Evolutionary conservation across 2,797 vertebrate species (phyloP).

Genomic region (Choloepus didactylus): DNA sequence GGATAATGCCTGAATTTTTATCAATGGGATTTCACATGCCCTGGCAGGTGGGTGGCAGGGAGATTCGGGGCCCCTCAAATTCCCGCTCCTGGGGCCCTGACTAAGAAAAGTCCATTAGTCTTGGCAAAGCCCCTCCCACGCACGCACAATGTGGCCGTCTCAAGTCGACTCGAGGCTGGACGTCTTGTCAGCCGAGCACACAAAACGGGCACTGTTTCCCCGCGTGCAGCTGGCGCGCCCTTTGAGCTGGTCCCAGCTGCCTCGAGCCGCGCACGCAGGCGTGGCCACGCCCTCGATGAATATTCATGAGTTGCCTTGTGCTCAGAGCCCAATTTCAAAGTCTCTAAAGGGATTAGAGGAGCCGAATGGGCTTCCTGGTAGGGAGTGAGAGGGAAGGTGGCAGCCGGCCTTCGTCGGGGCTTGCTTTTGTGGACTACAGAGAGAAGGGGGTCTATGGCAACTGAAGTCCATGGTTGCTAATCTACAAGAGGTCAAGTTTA

Average conservation of each 20-base stretch:
- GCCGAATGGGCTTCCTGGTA: neutral
- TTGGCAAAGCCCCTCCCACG: conserved; percentile 46
- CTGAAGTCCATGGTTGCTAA: neutral
- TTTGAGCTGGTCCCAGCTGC: conserved; percentile 54
- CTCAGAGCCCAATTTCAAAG: neutral
- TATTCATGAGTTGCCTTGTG: conserved; percentile 58
- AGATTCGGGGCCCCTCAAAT: conserved; percentile 35
- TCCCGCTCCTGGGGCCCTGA: neutral
- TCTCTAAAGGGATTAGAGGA: neutral
- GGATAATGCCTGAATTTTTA: conserved; percentile 58
- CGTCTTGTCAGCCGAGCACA: neutral
- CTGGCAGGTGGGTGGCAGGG: conserved; percentile 59
- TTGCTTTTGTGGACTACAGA: conserved; percentile 50
- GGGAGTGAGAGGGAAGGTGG: neutral
- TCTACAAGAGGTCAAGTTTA: neutral
- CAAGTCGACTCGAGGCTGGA: neutral
- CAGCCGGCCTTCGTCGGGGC: neutral
- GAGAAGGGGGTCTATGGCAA: neutral
- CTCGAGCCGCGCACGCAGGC: fast-evolving
- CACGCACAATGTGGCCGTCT: neutral
- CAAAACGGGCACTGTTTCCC: conserved; percentile 67
- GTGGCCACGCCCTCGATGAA: conserved; percentile 64
- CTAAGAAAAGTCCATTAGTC: conserved; percentile 47
- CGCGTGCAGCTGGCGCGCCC: conserved; percentile 56
- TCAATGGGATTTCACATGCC: conserved; percentile 61